A percentile compares a stretch with the other conserved stretches of the same genome.
phyloP scores from a whole-genome alignment of 2,797 vertebrate species.

The Sphenodon punctatus region DNA sequence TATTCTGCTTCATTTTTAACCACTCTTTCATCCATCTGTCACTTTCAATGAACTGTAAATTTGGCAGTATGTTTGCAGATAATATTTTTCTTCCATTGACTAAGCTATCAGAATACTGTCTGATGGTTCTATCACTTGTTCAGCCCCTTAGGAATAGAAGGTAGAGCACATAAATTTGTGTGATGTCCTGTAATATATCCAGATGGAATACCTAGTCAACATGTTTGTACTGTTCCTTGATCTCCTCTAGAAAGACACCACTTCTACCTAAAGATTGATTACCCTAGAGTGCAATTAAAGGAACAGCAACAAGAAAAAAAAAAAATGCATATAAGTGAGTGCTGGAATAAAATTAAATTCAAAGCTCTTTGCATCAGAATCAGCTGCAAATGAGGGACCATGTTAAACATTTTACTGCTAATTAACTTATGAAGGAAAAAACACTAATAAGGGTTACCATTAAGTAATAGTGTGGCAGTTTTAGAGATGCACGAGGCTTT shows the following conservation, averaged over 20 bases:
- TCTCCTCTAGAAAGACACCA: neutral
- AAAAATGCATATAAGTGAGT: neutral
- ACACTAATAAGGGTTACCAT: neutral
- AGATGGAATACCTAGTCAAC: neutral
- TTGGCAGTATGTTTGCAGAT: slow-evolving; percentile 49
- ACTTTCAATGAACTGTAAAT: slow-evolving; percentile 58
- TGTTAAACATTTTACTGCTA: neutral
- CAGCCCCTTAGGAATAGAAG: slow-evolving; percentile 8
- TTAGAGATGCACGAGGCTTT: neutral
- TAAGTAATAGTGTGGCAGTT: neutral
- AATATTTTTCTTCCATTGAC: slow-evolving; percentile 40
- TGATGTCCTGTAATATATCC: slow-evolving; percentile 3
- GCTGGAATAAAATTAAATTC: neutral
- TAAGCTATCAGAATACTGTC: slow-evolving; percentile 32
- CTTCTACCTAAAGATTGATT: neutral
- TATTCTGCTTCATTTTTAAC: slow-evolving; percentile 14
- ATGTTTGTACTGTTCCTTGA: neutral
- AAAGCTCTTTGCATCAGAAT: neutral
- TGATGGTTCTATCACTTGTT: slow-evolving; percentile 8
- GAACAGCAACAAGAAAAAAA: neutral
- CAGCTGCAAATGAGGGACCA: neutral
- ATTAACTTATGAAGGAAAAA: neutral
- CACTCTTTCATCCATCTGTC: slow-evolving; percentile 21
- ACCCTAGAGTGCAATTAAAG: neutral
- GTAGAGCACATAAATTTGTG: neutral